Percentiles rank a stretch among this genome's conserved stretches.
These are phyloP conservation scores for Agrochola circellaris DNA, from an alignment of 2,888 invertebrate species.

Conservation along the genomic window DNA sequence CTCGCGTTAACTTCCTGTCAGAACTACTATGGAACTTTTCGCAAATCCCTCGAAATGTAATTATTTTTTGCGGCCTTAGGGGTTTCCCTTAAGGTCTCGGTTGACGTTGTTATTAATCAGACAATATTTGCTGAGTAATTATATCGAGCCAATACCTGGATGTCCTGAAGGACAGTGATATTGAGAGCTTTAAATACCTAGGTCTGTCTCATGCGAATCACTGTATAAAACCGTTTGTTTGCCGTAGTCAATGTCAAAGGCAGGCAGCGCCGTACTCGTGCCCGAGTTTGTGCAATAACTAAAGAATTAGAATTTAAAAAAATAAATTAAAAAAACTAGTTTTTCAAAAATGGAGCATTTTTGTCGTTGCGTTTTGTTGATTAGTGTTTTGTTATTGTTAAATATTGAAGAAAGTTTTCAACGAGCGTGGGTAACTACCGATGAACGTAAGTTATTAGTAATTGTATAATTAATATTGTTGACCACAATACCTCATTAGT, in stretches of 20 bases:
- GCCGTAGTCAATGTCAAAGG: slow-evolving; percentile 67
- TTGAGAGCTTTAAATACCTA: slow-evolving; percentile 42
- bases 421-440: slow-evolving; percentile 77
- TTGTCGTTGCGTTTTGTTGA: slow-evolving; percentile 18
- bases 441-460: slow-evolving; percentile 80
- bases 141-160: slow-evolving; percentile 36
- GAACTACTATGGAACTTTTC: slow-evolving; percentile 28
- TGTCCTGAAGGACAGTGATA: slow-evolving; percentile 53
- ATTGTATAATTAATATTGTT: slow-evolving; percentile 7
- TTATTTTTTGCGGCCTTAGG: slow-evolving; percentile 31
- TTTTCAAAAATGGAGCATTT: slow-evolving; percentile 59
- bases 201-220: slow-evolving; percentile 55
- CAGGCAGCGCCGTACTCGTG: slow-evolving; percentile 58
- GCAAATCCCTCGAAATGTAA: slow-evolving; percentile 27
- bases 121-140: slow-evolving; percentile 44
- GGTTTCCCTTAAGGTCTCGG: slow-evolving; percentile 45
- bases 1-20: slow-evolving; percentile 34
- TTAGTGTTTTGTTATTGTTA: slow-evolving; percentile 62
- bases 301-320: slow-evolving; percentile 1
- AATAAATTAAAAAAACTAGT: not conserved
- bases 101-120: slow-evolving; percentile 44
- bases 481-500: slow-evolving; percentile 24
- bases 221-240: slow-evolving; percentile 69
- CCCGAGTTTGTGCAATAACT: slow-evolving; percentile 49
- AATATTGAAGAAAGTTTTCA: slow-evolving; percentile 53